Evolutionary conservation across 2,888 invertebrate genomes (phyloP), one percentile per base, ranked within the genome.

Genomic region (Drosophila trichaetosa): DNA sequence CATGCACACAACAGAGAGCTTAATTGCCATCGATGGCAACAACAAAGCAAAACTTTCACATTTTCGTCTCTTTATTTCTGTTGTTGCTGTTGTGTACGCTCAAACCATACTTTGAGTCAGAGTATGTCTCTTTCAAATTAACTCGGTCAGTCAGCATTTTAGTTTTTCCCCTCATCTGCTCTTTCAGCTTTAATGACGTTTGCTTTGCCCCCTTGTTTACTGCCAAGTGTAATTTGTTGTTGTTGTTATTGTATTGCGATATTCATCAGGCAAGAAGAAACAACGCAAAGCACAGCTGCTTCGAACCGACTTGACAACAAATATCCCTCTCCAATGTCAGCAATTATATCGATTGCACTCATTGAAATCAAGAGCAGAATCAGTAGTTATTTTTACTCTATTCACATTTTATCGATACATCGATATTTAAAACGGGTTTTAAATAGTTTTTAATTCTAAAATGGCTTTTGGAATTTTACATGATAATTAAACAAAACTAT

Each of bases 11-110:
- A 73, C 51, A 51, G 29, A 49, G 54, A 79, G 67, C 75, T 61
- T 74, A 59, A 53, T 68, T 38, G 24, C 16, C 21, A 24, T 27
- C 56, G 38, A 34, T 29, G 27, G 48, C 58, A 34, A 58, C 69
- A 81, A 68, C 68, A 66, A 65, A 40, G 56, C 68, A 69, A n/a
- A 65, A 80, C 85, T 86, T 86, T 86, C 90, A 89, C 88, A 82
- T 85, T 73, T 27, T 21, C 52, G 34, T 65, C 53, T 52, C 59
- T 54, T 49, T 54, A 34, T 46, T 78, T 46, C 40, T 57, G 46
- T 60, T 54, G 33, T 48, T 62, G 57, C 34, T 63, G 58, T 18
- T 46, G 31, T 65, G 38, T 53, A 46, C 67, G 54, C 62, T 54
- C 33, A 5, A 54, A 4, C n/a, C 6, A 13, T 18, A 42, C n/a